phyloP scores from a whole-genome alignment of 2,113 vertebrate species.

The Struthio camelus region DNA sequence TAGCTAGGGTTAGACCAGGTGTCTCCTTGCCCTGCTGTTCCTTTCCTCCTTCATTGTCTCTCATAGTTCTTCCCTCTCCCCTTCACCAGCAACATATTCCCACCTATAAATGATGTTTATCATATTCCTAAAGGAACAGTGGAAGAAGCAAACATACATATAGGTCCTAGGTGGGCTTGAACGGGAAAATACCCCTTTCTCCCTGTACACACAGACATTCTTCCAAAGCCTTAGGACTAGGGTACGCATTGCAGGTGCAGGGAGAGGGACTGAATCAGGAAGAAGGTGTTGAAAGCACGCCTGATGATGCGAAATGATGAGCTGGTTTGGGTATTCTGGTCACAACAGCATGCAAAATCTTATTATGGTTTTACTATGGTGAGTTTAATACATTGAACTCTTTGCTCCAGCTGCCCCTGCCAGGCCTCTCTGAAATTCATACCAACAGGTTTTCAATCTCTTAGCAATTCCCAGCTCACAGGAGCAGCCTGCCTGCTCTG shows the following conservation, averaged over 20 bases:
- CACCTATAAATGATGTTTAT: background rate
- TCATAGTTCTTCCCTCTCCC: background rate
- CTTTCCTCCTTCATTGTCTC: background rate
- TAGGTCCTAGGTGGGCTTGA: background rate
- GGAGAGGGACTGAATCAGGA: background rate
- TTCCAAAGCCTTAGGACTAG: background rate
- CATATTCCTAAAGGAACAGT: background rate
- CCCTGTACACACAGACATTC: background rate
- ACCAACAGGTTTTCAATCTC: conserved; percentile 59
- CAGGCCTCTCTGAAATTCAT: conserved; percentile 52
- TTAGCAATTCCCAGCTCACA: background rate
- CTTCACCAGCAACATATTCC: fast-evolving
- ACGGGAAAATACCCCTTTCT: background rate
- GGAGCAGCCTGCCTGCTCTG: background rate
- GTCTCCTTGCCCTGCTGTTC: background rate
- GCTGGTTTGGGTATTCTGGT: conserved; percentile 49
- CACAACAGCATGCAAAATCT: conserved; percentile 51
- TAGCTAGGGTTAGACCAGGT: too few relatives aligned
- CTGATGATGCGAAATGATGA: background rate
- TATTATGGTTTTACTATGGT: conserved; percentile 46
- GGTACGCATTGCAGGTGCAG: background rate
- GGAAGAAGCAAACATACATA: background rate
- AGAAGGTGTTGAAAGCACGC: background rate
- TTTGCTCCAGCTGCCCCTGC: conserved; percentile 31
- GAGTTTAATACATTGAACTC: conserved; percentile 52